Conservation (phyloP, 2,797 vertebrate species). For the Rhincodon typus region DNA sequence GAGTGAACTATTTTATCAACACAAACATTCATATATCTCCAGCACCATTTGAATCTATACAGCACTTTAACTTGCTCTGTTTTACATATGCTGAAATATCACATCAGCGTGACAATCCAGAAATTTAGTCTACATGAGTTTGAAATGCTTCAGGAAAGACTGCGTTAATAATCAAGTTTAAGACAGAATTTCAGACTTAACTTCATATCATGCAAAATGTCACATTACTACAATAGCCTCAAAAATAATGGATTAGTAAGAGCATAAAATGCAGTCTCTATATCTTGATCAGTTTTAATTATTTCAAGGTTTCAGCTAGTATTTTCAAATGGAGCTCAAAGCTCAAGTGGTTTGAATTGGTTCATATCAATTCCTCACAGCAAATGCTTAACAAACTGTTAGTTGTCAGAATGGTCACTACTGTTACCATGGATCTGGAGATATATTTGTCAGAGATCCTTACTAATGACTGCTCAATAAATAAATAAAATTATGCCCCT, state of each 20-base stretch:
- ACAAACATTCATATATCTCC: background rate
- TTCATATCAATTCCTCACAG: background rate
- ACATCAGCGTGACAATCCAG: background rate
- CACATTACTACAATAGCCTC: background rate
- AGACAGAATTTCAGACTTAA: background rate
- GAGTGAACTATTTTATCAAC: background rate
- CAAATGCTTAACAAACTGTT: background rate
- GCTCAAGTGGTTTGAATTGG: background rate
- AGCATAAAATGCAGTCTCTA: background rate
- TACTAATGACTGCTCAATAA: background rate
- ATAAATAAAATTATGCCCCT: background rate
- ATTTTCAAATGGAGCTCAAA: background rate
- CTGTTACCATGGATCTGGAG: background rate
- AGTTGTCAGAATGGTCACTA: background rate
- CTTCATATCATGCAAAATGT: background rate
- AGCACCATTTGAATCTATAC: background rate
- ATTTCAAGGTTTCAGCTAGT: background rate
- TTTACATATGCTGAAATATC: background rate
- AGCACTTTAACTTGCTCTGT: background rate
- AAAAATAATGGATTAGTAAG: background rate
- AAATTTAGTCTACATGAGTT: background rate
- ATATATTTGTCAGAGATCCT: background rate
- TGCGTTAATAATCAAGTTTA: background rate
- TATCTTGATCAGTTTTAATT: background rate
- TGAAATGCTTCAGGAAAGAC: background rate